Percentiles rank a stretch among this genome's conserved stretches.
These are phyloP conservation scores for Peucedramus taeniatus DNA, from an alignment of 2,113 vertebrate genomes.

Conservation along the genomic window DNA sequence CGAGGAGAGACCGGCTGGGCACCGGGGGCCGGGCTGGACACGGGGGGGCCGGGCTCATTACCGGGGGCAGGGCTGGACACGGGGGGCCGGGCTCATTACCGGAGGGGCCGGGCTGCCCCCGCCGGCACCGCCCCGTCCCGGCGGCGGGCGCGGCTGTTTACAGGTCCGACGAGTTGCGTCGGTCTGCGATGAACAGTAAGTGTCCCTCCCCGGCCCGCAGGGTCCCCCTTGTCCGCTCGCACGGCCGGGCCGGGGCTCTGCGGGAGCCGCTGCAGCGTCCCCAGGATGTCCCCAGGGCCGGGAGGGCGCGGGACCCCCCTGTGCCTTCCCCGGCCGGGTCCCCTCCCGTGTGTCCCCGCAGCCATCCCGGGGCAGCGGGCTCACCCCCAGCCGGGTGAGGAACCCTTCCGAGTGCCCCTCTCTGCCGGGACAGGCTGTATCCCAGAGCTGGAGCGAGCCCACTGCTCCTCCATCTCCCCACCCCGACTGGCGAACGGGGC, in stretches of 20 bases:
- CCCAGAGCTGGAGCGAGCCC: neutral
- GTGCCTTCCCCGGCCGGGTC: neutral
- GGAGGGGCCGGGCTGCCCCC: neutral
- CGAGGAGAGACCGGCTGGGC: neutral
- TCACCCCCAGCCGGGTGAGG: neutral
- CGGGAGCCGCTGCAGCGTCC: too few species aligned
- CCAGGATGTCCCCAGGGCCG: neutral
- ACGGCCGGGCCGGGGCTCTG: neutral
- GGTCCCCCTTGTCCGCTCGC: neutral
- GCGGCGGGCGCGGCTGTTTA: constrained; percentile 41
- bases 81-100: neutral
- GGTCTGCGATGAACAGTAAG: neutral
- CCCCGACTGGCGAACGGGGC: neutral
- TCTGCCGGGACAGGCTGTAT: neutral
- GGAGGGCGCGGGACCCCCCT: neutral
- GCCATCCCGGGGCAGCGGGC: neutral
- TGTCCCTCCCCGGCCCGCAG: rapidly evolving
- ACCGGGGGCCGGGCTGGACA: neutral
- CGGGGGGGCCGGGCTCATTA: neutral
- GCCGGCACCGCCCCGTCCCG: neutral
- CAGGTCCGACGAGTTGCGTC: neutral
- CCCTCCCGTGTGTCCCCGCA: neutral
- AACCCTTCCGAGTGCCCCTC: rapidly evolving
- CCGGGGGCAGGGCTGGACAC: too few species aligned
- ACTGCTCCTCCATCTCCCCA: rapidly evolving